Conservation (phyloP, 2,888 invertebrate genomes). For the Acleris holmiana region DNA sequence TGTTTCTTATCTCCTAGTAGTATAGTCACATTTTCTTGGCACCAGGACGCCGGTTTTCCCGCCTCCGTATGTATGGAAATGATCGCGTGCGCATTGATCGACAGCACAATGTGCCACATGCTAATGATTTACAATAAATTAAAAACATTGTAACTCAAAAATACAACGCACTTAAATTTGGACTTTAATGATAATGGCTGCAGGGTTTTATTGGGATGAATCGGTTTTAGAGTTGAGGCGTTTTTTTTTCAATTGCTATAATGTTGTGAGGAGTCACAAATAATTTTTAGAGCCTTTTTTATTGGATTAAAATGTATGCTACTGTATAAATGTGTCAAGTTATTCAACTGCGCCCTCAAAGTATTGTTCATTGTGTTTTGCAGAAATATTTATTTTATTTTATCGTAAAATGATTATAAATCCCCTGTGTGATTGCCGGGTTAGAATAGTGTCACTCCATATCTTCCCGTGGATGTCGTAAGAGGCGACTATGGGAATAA, state of each 20-base stretch:
- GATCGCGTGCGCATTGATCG: constrained; percentile 67
- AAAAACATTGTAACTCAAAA: not conserved
- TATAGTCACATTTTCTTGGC: constrained; percentile 3
- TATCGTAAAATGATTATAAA: no score
- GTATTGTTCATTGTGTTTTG: no score
- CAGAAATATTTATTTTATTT: no score
- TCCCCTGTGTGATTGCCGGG: no score
- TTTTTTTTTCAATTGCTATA: not conserved
- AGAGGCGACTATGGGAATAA: no score
- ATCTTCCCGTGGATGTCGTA: no score
- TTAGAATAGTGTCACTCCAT: no score
- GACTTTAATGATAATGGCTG: not conserved
- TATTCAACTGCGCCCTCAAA: no score
- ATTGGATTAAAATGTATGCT: constrained; percentile 39
- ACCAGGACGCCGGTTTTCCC: constrained; percentile 48
- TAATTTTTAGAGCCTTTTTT: no score
- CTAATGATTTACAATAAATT: constrained; percentile 6
- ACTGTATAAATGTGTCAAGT: constrained; percentile 37
- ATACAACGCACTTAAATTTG: not conserved
- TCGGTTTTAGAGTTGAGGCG: not conserved
- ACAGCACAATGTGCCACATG: constrained; percentile 72
- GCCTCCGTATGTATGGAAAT: constrained; percentile 62
- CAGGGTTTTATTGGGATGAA: not conserved
- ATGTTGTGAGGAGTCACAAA: no score
- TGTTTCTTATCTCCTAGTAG: no score